Base-by-base conservation (phyloP, 2,113 vertebrate genomes). In the Silurus meridionalis region DNA sequence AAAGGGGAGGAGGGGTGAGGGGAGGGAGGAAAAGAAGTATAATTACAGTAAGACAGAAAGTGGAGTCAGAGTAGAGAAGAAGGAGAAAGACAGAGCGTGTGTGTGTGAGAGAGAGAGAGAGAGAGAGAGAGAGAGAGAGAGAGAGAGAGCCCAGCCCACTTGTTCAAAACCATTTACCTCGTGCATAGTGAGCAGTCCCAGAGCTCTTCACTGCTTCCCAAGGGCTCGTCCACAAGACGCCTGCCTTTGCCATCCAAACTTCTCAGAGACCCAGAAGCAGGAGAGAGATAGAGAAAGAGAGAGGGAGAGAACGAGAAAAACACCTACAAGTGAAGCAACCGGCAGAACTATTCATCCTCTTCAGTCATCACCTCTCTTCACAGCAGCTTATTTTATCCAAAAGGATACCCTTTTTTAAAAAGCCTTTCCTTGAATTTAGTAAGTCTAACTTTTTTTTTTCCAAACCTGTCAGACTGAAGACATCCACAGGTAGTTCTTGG, bases 141-240 rank as follows among this genome's bases (percentile, higher is more conserved):
- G 84, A 74, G 80, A 85, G 69, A 83, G 89, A 88, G 88, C 94
- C 94, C 92, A 92, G 93, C 92, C 92, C 91, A 93, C 93, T 92
- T 90, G 85, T 84, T 92, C 88, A 91, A 91, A 91, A 90, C 90
- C 92, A 91, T 90, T 92, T 89, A 92, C 90, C 90, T 91, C 86
- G 67, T 86, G 85, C 82, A 87, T 87, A 90, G 87, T 84, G 88
- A 89, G 87, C 88, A 86, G 88, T 90, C 89, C 88, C 90, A 87
- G 88, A 86, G 63, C 82, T 84, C 84, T 74, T 82, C 87, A 87
- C 88, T 83, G 87, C 89, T 90, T 88, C 89, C 89, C 87, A 86
- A 88, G 89, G 90, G 89, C 88, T 90, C 89, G 80, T 90, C 87
- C 86, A 87, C 80, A 85, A 88, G 86, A 81, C 78, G 88, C 88